Evolutionary conservation across 37 sponge, comb jelly and placozoan species (phyloP).

Genomic region (Halichondria panicea): DNA sequence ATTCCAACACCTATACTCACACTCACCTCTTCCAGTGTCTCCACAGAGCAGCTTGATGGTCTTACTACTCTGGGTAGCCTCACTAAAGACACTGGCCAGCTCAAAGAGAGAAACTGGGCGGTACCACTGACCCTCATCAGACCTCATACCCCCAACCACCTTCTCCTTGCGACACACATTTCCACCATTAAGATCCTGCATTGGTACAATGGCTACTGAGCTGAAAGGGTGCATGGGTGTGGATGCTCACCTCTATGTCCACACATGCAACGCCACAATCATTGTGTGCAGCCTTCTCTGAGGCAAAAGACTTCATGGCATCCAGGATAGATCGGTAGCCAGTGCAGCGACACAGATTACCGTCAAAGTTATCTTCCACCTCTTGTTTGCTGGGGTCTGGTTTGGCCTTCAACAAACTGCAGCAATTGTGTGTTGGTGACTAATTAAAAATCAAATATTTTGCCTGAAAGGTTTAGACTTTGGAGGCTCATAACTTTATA

Average conservation of each 20-base stretch:
- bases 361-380: slow-evolving; percentile 27
- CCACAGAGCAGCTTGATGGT: slow-evolving; percentile 59
- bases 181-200: too few relatives aligned
- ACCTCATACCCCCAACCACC: too few relatives aligned
- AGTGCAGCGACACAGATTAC: slow-evolving; percentile 39
- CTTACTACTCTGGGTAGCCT: neutral
- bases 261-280: too few relatives aligned
- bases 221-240: too few relatives aligned
- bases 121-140: slow-evolving; percentile 63
- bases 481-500: too few relatives aligned
- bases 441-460: neutral
- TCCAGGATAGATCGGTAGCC: slow-evolving; percentile 84
- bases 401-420: slow-evolving; percentile 12
- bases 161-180: too few relatives aligned
- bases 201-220: too few relatives aligned
- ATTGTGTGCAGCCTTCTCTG: too few relatives aligned
- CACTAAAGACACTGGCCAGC: slow-evolving; percentile 30
- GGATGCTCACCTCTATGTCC: too few relatives aligned
- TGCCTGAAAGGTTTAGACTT: neutral
- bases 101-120: slow-evolving; percentile 44
- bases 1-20: too few relatives aligned
- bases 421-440: neutral
- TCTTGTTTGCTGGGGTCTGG: slow-evolving; percentile 3
- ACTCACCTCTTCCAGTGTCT: slow-evolving; percentile 80
- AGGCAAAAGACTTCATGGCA: slow-evolving; percentile 81